Evolutionary conservation across 2,113 vertebrate genomes (phyloP).

Genomic region (Aplodontia rufa): DNA sequence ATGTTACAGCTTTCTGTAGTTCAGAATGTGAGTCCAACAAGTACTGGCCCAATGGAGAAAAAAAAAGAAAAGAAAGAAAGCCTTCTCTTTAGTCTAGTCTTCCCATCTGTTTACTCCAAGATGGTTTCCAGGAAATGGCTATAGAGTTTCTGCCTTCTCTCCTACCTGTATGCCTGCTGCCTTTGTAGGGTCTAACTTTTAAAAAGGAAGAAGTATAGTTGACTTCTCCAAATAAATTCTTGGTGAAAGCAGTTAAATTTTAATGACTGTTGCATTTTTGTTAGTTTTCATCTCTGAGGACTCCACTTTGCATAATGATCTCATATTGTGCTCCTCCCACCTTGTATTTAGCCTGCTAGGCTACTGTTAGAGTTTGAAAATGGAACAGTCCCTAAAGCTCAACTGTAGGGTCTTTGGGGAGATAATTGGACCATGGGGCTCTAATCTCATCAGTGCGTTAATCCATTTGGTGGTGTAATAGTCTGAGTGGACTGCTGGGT

Average conservation of each 20-base stretch:
- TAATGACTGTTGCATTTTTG: background rate
- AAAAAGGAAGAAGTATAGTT: background rate
- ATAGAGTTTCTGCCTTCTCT: background rate
- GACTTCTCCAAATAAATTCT: background rate
- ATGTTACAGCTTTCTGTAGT: accelerated
- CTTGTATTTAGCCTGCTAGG: background rate
- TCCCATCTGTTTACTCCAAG: background rate
- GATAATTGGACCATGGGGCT: background rate
- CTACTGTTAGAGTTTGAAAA: background rate
- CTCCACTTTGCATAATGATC: background rate
- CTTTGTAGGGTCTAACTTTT: background rate
- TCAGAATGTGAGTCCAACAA: background rate
- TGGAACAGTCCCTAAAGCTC: background rate
- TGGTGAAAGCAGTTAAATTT: background rate
- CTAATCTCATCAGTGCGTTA: background rate
- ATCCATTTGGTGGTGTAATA: background rate
- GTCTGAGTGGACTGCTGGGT: background rate
- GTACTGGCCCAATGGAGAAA: accelerated
- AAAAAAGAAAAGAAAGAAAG: background rate
- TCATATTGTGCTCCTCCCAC: background rate
- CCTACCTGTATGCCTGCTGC: background rate
- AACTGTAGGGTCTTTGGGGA: background rate
- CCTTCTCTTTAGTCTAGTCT: background rate
- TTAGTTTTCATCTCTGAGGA: background rate
- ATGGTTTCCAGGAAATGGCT: background rate